Percentiles rank a stretch among this genome's conserved stretches.
phyloP scores from a whole-genome alignment of 1,140 invertebrate genomes.

The Sipha flava region DNA sequence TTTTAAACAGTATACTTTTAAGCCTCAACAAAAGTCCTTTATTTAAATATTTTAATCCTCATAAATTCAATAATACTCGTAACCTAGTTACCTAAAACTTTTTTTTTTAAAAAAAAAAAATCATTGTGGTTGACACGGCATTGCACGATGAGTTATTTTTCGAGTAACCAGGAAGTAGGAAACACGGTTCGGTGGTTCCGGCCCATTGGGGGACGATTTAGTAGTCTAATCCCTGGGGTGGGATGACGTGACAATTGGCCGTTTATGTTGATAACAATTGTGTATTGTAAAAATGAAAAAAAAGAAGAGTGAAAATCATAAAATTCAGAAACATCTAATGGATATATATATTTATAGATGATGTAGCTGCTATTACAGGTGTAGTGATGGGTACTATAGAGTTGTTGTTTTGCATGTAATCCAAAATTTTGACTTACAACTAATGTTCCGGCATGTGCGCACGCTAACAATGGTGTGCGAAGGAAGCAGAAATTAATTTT shows the following conservation, averaged over 20 bases:
- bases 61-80: neutral
- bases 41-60: neutral
- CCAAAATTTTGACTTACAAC: slow-evolving; percentile 10
- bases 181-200: slow-evolving; percentile 7
- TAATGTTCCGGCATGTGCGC: slow-evolving; percentile 26
- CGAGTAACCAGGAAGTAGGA: slow-evolving; percentile 18
- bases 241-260: slow-evolving; percentile 25
- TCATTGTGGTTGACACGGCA: slow-evolving; percentile 7
- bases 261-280: slow-evolving; percentile 2
- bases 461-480: slow-evolving; percentile 19
- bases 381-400: neutral
- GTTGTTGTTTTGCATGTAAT: neutral
- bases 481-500: slow-evolving; percentile 32
- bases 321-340: slow-evolving; percentile 6
- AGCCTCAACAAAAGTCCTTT: no score
- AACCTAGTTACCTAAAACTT: slow-evolving; percentile 14
- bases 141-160: slow-evolving; percentile 12
- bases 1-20: no score
- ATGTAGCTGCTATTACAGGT: neutral
- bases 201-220: neutral
- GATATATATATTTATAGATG: neutral
- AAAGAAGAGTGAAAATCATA: neutral
- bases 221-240: neutral
- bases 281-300: neutral
- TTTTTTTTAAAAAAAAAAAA: slow-evolving; percentile 2